These are phyloP conservation scores for Cydia splendana DNA, from an alignment of 1,140 invertebrate genomes.

Conservation along the genomic window DNA sequence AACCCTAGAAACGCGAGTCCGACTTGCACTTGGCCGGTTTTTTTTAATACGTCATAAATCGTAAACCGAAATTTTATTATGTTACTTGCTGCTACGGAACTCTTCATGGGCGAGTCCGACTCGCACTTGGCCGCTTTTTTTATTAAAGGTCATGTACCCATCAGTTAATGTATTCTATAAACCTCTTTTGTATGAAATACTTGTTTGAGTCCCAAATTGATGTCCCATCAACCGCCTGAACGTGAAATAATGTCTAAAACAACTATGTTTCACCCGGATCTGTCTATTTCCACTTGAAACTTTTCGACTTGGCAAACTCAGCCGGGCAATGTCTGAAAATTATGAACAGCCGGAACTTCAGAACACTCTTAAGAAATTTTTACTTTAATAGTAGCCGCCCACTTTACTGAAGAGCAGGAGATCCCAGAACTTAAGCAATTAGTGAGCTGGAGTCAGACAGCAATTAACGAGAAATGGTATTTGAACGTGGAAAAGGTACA, in stretches of 20 bases:
- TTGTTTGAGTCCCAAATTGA: no score
- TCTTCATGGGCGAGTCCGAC: no score
- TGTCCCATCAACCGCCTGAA: background rate
- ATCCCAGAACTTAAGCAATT: slow-evolving; percentile 77
- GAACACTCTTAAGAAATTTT: slow-evolving; percentile 72
- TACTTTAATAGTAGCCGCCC: slow-evolving; percentile 71
- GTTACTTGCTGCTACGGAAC: no score
- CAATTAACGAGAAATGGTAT: slow-evolving; percentile 76
- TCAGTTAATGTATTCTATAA: no score
- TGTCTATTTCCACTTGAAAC: slow-evolving; percentile 27
- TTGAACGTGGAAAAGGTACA: slow-evolving; percentile 72
- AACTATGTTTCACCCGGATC: slow-evolving; percentile 4
- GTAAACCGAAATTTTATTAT: no score
- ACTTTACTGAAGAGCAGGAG: slow-evolving; percentile 69
- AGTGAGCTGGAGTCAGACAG: slow-evolving; percentile 74
- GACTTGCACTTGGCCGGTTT: no score
- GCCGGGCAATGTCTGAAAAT: slow-evolving; percentile 44
- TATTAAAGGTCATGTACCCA: no score
- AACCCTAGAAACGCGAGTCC: no score
- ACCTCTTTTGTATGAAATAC: background rate
- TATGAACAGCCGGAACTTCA: slow-evolving; percentile 64
- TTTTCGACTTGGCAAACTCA: slow-evolving; percentile 46
- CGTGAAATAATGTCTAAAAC: slow-evolving; percentile 9
- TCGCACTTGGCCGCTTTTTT: no score
- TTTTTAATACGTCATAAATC: no score